Base-by-base conservation (phyloP, 2,113 vertebrate species). In the Thamnaconus septentrionalis region DNA sequence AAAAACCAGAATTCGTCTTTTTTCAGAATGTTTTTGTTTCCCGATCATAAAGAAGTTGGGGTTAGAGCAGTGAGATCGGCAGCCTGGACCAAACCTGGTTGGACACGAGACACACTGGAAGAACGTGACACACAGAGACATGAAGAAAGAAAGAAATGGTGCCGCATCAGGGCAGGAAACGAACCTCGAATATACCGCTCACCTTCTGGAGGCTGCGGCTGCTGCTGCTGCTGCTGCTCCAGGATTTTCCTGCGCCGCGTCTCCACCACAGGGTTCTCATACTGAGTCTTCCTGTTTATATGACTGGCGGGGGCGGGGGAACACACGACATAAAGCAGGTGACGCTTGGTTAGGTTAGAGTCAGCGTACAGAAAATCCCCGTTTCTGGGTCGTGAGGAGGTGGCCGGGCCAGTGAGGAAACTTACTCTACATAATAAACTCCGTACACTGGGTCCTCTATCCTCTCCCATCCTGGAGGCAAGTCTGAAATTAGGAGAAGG, bases 341-440 rank as follows among this genome's bases (percentile, higher is more conserved):
- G 43, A 46, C 55, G 53, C 31, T 9, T 53, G 42, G 43, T 71
- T 59, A 53, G 51, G 43, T 8, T 55, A 50, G 40, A 39, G 46
- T 31, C 55, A 64, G 8, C 18, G 44, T 43, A 41, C 7, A 44
- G 12, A 9, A 40, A 47, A 10, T 31, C 8, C 31, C 7, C 7
- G 44, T 45, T 31, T 54, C 31, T 66, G 7, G 47, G 12, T 43
- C 47, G 67, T 56, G 54, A 8, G 18, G 54, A 8, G 18, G 18
- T 31, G 18, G 18, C 18, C 18, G 18, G 18, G 18, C 18, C 18
- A 31, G 64, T 41, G 56, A 53, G 1, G 52, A 51, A 50, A 96
- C 96, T 98, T 94, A 98, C 96, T 98, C 97, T 85, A 99, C 97
- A 92, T 98, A 98, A 92, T 99, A 99, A 78, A 98, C 93, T 81